Evolutionary conservation across 2,797 vertebrate species (phyloP).

Genomic region (Tenualosa thibaudeaui): DNA sequence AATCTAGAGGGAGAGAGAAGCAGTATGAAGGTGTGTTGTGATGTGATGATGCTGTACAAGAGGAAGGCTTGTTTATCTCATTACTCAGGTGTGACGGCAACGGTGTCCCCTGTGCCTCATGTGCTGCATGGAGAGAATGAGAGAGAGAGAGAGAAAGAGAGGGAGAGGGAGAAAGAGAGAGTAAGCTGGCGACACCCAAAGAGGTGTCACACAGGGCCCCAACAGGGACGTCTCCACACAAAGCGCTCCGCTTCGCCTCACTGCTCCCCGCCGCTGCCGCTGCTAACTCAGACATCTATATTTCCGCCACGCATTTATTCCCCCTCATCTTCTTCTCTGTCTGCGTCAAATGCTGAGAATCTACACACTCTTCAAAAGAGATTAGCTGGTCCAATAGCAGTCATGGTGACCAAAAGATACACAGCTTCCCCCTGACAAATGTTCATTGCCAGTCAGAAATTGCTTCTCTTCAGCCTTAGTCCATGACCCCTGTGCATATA

Average conservation of each 20-base stretch:
- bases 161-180: not conserved
- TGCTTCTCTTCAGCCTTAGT: not conserved
- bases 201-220: slow-evolving; percentile 60
- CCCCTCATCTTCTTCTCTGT: not conserved
- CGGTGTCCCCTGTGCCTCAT: slow-evolving; percentile 58
- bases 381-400: slow-evolving; percentile 17
- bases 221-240: slow-evolving; percentile 56
- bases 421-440: not conserved
- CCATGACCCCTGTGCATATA: not conserved
- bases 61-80: slow-evolving; percentile 59
- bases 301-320: not conserved
- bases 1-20: not conserved
- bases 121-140: slow-evolving; percentile 43
- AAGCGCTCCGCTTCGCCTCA: slow-evolving; percentile 42
- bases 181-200: slow-evolving; percentile 45
- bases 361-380: not conserved
- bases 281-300: not conserved
- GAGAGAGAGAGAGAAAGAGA: not conserved
- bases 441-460: not conserved
- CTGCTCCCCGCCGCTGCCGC: not conserved
- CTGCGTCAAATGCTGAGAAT: not conserved
- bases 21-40: slow-evolving; percentile 19
- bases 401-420: not conserved
- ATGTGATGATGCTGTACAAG: slow-evolving; percentile 29
- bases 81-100: slow-evolving; percentile 54